Percentiles rank a stretch among this genome's conserved stretches.
Conservation (phyloP, 2,888 invertebrate species). For the Phymatocera aterrima region DNA sequence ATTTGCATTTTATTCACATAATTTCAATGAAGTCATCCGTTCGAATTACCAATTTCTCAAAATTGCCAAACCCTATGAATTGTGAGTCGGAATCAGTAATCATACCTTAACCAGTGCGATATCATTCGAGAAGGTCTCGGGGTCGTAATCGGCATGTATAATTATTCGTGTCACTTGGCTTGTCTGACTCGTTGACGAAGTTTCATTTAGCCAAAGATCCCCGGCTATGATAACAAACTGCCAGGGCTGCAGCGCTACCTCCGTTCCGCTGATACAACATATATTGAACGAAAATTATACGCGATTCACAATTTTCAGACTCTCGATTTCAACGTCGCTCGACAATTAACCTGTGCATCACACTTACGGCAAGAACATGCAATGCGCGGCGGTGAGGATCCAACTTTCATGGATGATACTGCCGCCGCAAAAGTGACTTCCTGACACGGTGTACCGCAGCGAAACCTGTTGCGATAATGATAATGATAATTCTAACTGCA, state of each 20-base stretch:
- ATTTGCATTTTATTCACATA: too few relatives aligned
- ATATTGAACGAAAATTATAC: too few relatives aligned
- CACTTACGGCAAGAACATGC: constrained; percentile 55
- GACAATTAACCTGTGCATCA: too few relatives aligned
- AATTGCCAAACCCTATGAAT: too few relatives aligned
- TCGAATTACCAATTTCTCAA: too few relatives aligned
- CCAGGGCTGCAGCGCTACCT: constrained; percentile 51
- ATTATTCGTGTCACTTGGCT: constrained; percentile 53
- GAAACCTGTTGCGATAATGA: constrained; percentile 61
- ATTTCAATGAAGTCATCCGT: too few relatives aligned
- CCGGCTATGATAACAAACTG: constrained; percentile 60
- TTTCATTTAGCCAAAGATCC: constrained; percentile 52
- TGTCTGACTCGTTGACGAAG: constrained; percentile 52
- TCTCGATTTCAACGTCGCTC: neutral
- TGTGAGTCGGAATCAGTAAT: neutral
- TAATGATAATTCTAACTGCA: neutral
- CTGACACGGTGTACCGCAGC: constrained; percentile 55
- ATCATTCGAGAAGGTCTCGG: constrained; percentile 59
- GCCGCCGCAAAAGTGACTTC: constrained; percentile 66
- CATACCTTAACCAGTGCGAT: constrained; percentile 63
- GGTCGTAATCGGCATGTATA: constrained; percentile 56
- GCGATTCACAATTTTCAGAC: too few relatives aligned
- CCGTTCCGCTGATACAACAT: neutral
- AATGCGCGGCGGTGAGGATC: constrained; percentile 66
- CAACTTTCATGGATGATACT: constrained; percentile 55